Base-by-base conservation (phyloP, 1,140 invertebrate species). In the Tribolium madens region DNA sequence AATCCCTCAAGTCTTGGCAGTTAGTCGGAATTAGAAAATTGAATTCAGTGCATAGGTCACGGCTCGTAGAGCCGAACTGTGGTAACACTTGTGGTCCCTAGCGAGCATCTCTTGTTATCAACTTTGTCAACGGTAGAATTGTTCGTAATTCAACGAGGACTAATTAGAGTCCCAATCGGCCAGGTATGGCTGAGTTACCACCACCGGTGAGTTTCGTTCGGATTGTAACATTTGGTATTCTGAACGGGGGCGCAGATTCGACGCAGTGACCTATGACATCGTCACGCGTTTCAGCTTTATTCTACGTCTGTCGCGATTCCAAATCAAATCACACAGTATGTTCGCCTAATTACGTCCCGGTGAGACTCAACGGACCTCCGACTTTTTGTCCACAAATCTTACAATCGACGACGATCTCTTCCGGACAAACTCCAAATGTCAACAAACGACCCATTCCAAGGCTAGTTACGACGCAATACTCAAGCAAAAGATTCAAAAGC, bases 241-340 rank as follows among this genome's bases (percentile, higher is more conserved):
- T 64, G 73, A 64, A 26, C 14, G 53, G n/a, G 42, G 18, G 36
- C 69, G 17, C 69, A 74, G 64, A 48, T 69, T 73, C 53, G 69
- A 79, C 48, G 74, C 77, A 74, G 77, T 79, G 77, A 79, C 77
- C 77, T 79, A 76, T 79, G 77, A 76, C 74, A 13, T 79, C 68
- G 77, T 79, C 77, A 79, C 77, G 77, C 31, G 75, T 79, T 33
- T 46, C n/a, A 31, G 77, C 75, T 79, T 76, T 79, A 76, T 79
- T 79, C 75, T 70, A 73, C 52, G 31, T 13, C 53, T 33, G 77
- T 68, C 70, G 57, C 57, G 77, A 76, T 76, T 76, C 60, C 36
- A 79, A 79, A 79, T 79, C 74, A 76, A 79, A 79, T 79, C 77
- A 79, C 70, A 68, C 53, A 70, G 69, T 79, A 79, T 50, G 77